Evolutionary conservation across 2,113 vertebrate genomes (phyloP).

Genomic region (Tyrannus savana): DNA sequence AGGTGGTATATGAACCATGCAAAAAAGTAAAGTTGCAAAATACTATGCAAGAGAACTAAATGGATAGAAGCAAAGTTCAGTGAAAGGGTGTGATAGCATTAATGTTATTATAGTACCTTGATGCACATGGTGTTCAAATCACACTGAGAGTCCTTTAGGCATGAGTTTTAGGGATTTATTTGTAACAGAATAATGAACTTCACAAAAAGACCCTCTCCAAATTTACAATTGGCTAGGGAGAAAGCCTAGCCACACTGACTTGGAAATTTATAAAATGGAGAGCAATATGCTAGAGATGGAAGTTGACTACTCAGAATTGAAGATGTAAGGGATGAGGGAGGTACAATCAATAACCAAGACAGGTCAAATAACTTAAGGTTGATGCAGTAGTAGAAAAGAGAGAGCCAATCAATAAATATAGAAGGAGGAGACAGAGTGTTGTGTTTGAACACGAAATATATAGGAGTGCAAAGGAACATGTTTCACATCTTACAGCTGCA

Average conservation of each 20-base stretch:
- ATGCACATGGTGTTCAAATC: background rate
- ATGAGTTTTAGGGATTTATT: background rate
- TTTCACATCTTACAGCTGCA: background rate
- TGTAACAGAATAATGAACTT: background rate
- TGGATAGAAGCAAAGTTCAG: background rate
- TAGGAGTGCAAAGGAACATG: background rate
- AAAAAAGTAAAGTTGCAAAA: background rate
- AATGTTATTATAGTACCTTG: background rate
- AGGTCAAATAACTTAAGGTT: background rate
- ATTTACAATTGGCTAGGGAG: background rate
- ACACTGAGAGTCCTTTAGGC: background rate
- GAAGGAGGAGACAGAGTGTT: background rate
- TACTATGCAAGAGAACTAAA: background rate
- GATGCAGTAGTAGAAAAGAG: background rate
- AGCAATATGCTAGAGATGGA: background rate
- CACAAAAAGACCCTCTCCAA: background rate
- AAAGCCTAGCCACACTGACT: background rate
- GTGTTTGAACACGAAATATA: background rate
- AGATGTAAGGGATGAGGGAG: background rate
- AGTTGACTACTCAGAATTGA: background rate
- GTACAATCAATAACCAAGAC: background rate
- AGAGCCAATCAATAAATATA: background rate
- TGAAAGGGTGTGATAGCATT: background rate
- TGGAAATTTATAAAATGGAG: background rate
- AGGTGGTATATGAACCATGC: background rate